Evolutionary conservation across 2,888 invertebrate species (phyloP).

Genomic region (Molorchus minor): DNA sequence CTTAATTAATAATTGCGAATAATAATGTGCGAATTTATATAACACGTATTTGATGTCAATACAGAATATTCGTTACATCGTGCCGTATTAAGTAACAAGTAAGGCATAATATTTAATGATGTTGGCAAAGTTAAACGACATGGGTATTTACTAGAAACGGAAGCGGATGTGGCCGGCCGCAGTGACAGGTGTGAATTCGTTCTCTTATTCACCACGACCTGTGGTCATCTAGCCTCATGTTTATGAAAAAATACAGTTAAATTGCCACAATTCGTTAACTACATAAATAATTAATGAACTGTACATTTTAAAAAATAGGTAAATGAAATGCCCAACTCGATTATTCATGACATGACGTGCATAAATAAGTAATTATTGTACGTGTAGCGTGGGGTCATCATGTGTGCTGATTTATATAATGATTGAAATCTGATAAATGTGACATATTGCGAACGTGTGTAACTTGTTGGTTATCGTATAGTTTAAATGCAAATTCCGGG

Average conservation of each 20-base stretch:
- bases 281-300: conserved; percentile 35
- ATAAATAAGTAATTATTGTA: too few species aligned
- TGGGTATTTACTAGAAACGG: conserved; percentile 46
- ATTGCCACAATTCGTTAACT: conserved; percentile 27
- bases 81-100: neutral
- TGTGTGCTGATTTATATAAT: too few species aligned
- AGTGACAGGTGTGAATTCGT: conserved; percentile 59
- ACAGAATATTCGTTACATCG: too few species aligned
- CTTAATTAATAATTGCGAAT: too few species aligned
- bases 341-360: conserved; percentile 6
- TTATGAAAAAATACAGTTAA: conserved; percentile 30
- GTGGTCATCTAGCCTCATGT: conserved; percentile 14
- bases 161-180: conserved; percentile 58
- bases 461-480: too few species aligned
- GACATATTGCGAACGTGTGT: too few species aligned
- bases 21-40: too few species aligned
- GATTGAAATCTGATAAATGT: conserved; percentile 10
- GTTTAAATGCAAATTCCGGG: too few species aligned
- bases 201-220: conserved; percentile 50
- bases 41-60: too few species aligned
- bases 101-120: conserved; percentile 18
- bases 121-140: conserved; percentile 21
- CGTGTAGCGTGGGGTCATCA: too few species aligned
- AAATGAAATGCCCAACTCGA: conserved; percentile 1
- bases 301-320: conserved; percentile 12